Conservation (phyloP, 2,888 invertebrate species). For the Drosophila putrida region DNA sequence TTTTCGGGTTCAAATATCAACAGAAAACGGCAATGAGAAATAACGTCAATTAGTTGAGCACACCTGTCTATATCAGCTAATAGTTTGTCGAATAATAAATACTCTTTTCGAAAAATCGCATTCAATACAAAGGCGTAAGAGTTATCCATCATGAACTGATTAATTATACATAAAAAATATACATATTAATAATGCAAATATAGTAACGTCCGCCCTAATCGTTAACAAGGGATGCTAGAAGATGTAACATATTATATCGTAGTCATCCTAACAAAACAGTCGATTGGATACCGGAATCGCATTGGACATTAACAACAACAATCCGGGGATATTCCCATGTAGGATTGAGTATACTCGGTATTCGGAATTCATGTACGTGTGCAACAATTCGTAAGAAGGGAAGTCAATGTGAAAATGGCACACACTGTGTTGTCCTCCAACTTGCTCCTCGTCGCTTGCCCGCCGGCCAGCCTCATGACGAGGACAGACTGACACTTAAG, state of each 20-base stretch:
- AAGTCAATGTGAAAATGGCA: constrained; percentile 62
- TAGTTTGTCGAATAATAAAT: constrained; percentile 53
- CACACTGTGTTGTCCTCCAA: constrained; percentile 51
- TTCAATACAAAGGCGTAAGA: not conserved
- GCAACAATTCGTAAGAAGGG: constrained; percentile 40
- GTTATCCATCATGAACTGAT: not conserved
- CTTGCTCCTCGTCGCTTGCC: constrained; percentile 54
- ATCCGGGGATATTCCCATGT: not conserved
- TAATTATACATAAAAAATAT: no score
- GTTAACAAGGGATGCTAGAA: not conserved
- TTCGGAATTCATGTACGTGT: constrained; percentile 22
- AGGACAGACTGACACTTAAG: constrained; percentile 71
- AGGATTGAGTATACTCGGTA: not conserved
- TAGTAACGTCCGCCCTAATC: not conserved
- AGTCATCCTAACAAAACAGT: not conserved
- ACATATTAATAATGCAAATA: no score
- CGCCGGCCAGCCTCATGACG: constrained; percentile 51
- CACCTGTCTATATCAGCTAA: constrained; percentile 56
- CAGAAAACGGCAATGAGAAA: constrained; percentile 38
- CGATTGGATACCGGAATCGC: constrained; percentile 45
- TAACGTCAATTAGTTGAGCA: constrained; percentile 44
- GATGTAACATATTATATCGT: not conserved
- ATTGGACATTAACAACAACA: constrained; percentile 19
- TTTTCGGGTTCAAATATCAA: constrained; percentile 61
- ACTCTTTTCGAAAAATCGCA: constrained; percentile 26